These are phyloP conservation scores for Dicyrtoma fusca DNA, from an alignment of 2,888 invertebrate species.

Conservation along the genomic window DNA sequence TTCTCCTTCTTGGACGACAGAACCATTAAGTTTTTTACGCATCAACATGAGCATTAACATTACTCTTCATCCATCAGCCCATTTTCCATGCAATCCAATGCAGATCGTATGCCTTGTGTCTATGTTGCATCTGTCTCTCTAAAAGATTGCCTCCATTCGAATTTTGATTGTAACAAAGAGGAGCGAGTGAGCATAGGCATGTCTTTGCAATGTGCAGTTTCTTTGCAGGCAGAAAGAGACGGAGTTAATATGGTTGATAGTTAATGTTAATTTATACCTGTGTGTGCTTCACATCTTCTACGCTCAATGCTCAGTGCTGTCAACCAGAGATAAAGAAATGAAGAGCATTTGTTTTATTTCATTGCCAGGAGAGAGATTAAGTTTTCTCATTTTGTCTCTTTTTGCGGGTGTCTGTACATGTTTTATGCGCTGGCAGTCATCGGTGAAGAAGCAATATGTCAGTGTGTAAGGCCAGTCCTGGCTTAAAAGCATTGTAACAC, in stretches of 20 bases:
- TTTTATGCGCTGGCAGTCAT: no score
- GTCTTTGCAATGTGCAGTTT: not conserved
- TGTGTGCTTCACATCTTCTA: not conserved
- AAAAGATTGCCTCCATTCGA: no score
- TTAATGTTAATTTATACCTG: not conserved
- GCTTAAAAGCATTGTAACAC: no score
- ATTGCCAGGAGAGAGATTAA: slow-evolving; percentile 12
- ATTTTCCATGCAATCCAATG: not conserved
- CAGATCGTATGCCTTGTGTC: no score
- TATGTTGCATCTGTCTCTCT: no score
- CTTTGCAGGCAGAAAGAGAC: not conserved
- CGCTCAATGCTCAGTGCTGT: not conserved
- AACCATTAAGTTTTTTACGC: slow-evolving; percentile 31
- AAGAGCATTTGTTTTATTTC: slow-evolving; percentile 11
- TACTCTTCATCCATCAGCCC: slow-evolving; percentile 27
- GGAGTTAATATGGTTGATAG: not conserved
- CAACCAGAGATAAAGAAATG: not conserved
- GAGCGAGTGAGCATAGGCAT: no score
- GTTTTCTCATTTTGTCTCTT: not conserved
- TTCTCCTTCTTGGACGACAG: slow-evolving; percentile 36
- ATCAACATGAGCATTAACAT: slow-evolving; percentile 25
- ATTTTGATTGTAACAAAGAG: no score
- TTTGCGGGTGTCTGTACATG: no score
- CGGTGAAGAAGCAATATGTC: no score
- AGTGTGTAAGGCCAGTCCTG: no score